These are phyloP conservation scores for Anolis sagrei DNA, from an alignment of 2,113 vertebrate genomes.

Conservation along the genomic window DNA sequence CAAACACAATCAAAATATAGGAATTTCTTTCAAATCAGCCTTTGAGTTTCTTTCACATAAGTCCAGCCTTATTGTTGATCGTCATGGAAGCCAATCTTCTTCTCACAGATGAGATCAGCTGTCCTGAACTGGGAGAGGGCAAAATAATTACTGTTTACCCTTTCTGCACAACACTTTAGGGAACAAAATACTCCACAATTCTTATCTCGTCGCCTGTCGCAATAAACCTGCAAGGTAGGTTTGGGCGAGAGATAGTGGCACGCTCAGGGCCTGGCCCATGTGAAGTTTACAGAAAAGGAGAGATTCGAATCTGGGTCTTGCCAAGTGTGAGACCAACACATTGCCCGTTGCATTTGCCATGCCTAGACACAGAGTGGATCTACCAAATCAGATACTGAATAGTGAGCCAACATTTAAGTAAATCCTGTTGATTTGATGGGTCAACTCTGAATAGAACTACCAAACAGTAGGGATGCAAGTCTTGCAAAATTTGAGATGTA, in stretches of 20 bases:
- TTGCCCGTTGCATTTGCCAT: too few species aligned
- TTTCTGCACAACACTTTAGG: background rate
- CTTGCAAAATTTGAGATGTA: too few species aligned
- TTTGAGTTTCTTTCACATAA: background rate
- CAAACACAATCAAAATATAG: background rate
- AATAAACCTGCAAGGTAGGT: constrained; percentile 6
- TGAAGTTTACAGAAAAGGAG: background rate
- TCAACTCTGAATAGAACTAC: too few species aligned
- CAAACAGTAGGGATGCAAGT: too few species aligned
- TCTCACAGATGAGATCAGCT: background rate
- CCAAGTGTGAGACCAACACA: background rate
- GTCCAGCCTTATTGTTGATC: background rate
- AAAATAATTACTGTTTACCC: constrained; percentile 33
- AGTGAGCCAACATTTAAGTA: too few species aligned
- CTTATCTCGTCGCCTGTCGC: background rate
- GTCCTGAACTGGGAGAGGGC: background rate
- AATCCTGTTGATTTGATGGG: too few species aligned
- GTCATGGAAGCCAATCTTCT: background rate
- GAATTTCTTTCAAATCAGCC: background rate
- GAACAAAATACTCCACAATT: background rate
- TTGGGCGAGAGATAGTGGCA: background rate
- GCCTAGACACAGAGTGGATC: too few species aligned
- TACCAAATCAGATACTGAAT: too few species aligned
- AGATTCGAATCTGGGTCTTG: background rate
- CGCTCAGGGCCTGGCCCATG: background rate